phyloP scores from a whole-genome alignment of 2,113 vertebrate species.

The Bettongia penicillata region DNA sequence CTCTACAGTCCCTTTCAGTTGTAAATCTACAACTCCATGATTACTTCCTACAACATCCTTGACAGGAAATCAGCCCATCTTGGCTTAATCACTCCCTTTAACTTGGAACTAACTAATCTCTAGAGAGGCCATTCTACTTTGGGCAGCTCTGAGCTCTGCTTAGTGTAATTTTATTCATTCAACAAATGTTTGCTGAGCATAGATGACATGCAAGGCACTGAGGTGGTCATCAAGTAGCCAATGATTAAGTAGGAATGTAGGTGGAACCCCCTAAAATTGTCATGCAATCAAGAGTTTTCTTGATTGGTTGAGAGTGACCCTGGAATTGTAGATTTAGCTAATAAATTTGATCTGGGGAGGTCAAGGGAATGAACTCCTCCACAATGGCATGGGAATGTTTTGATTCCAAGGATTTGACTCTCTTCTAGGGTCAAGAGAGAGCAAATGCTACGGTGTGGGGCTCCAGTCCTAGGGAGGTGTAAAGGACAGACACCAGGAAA shows the following conservation, averaged over 20 bases:
- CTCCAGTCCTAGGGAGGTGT: background rate
- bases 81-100: background rate
- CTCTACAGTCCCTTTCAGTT: background rate
- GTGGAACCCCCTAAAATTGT: background rate
- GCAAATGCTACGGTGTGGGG: background rate
- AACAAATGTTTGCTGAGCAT: background rate
- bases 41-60: background rate
- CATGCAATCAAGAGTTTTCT: background rate
- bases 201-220: background rate
- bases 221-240: background rate
- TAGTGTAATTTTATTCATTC: background rate
- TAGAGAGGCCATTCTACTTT: background rate
- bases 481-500: background rate
- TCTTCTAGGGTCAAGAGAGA: background rate
- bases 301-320: background rate
- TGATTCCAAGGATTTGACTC: background rate
- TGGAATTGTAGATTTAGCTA: background rate
- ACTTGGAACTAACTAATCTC: background rate
- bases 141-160: background rate
- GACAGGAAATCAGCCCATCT: background rate
- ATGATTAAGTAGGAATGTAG: background rate
- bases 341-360: background rate
- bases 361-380: background rate
- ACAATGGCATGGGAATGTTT: background rate
- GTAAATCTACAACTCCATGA: background rate